Conservation (phyloP, 2,888 invertebrate species). For the Drosophila kambysellisi region DNA sequence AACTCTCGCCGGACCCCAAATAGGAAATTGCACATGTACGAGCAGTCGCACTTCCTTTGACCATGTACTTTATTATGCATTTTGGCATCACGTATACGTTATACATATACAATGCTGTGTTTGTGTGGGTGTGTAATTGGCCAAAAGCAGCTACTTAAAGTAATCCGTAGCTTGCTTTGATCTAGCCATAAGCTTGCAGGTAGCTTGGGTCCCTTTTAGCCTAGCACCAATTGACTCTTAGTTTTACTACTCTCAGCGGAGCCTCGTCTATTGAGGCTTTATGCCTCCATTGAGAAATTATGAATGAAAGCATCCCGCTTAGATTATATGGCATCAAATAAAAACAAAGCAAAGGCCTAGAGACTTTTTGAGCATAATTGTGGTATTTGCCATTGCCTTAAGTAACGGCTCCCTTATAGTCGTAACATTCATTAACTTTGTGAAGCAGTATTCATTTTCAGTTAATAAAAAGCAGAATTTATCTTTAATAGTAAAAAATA, state of each 20-base stretch:
- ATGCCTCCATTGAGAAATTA: conserved; percentile 32
- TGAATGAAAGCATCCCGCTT: conserved; percentile 32
- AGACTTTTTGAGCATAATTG: conserved; percentile 1
- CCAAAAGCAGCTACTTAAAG: conserved; percentile 35
- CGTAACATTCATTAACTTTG: neutral
- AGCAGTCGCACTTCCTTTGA: conserved; percentile 22
- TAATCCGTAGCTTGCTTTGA: conserved; percentile 37
- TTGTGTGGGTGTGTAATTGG: conserved; percentile 10
- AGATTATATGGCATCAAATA: conserved; percentile 10
- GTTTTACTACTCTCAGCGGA: conserved; percentile 53
- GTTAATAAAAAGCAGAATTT: neutral
- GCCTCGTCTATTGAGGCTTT: conserved; percentile 7
- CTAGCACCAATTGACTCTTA: conserved; percentile 42
- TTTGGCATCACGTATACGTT: conserved; percentile 35
- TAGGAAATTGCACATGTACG: conserved; percentile 55
- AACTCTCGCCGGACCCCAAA: conserved; percentile 20
- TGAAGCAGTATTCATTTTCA: neutral
- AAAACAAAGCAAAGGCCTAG: neutral
- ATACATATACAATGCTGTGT: conserved; percentile 6
- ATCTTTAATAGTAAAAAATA: neutral
- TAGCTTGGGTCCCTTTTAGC: conserved; percentile 33
- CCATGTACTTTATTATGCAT: conserved; percentile 61
- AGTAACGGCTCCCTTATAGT: neutral
- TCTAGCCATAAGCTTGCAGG: conserved; percentile 22
- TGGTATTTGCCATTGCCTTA: neutral